Base-by-base conservation (phyloP, 2,113 vertebrate species). In the Tricholaema leucomelas region DNA sequence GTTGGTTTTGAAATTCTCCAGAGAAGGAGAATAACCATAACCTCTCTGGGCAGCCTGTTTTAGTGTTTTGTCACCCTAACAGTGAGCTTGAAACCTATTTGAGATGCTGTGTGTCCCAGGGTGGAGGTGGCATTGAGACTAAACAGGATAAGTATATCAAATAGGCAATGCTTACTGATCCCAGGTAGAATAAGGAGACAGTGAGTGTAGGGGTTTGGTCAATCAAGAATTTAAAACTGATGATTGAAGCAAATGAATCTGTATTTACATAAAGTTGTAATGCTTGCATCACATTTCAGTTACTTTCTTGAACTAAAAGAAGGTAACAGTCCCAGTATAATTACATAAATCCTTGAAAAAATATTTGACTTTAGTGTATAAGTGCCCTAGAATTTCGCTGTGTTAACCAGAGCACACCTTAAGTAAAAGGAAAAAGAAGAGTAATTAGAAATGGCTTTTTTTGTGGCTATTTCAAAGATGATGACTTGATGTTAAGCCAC, bases 61-160 rank as follows among this genome's bases (percentile, higher is more conserved):
- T 23, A 50, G 48, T 24, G 21, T 50, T 50, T 50, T 50, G 48
- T 50, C 48, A 50, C 21, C 48, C 48, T 50, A 10, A 0, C 28
- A 67, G 52, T 69, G 82, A 82, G 44, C 67, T 77, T 77, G 36
- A 91, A 70, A 33, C 64, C 23, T 59, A 5, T 0, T 10, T 52
- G 69, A 25, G 36, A 19, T 48, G 44, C 6, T 76, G 21, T 66
- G 13, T 76, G 35, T 55, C 55, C 40, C 38, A 12, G 10, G 27
- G 33, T 23, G 12, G 33, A 11, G 2, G 8, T 3, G 1, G 18
- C 6, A 3, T 1, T 2, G 8, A 4, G 50, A 17, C 30, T 54
- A 12, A 40, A 19, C 7, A 46, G 77, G 28, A n/a, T 52, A 67
- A 38, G 19, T 65, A 16, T 3, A 9, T n/a, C 38, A n/a, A 5